Base-by-base conservation (phyloP, 2,113 vertebrate genomes). In the Sylvilagus bachmani region DNA sequence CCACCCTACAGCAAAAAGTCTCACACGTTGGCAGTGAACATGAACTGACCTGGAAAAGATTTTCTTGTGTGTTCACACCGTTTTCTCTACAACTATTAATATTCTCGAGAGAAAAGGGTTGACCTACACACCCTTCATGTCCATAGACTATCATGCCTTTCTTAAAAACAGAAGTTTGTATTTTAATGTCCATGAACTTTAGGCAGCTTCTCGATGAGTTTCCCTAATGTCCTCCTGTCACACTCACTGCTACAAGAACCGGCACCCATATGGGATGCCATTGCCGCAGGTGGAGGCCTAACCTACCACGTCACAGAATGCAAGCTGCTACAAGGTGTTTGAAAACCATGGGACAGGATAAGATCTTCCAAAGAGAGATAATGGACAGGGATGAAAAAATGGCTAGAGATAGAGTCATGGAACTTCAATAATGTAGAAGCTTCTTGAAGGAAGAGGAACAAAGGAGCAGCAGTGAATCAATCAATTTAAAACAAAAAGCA, bases 1-100 rank as follows among this genome's bases (percentile, higher is more conserved):
- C 44, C 0, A 9, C 16, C 33, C 25, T 61, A 21, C 21, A 29
- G 51, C 55, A 69, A 22, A 89, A 73, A 78, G 29, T 55, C 12
- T 7, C 7, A 21, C n/a, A 10, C 19, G 29, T 83, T 67, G 19
- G 31, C 14, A 62, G 58, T 29, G 29, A 86, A 49, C 17, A n/a
- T 16, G 70, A 75, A 92, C 24, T 33, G 36, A 69, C 67, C n/a
- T 74, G 22, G 38, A 80, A 77, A 73, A 36, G 10, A 44, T 69
- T 86, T 27, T 70, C 64, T 85, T 61, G 4, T 77, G 49, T 27
- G n/a, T 24, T 62, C 36, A 67, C 10, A 10, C 22, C 73, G 31
- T 53, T 92, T 95, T 71, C 44, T 84, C 55, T 77, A 71, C 21
- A 53, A 85, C 73, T 80, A 53, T 27, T 69, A 69, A 44, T 51